Conservation (phyloP, 37 sponge, comb jelly and placozoan species). For the Chondrosia reniformis region DNA sequence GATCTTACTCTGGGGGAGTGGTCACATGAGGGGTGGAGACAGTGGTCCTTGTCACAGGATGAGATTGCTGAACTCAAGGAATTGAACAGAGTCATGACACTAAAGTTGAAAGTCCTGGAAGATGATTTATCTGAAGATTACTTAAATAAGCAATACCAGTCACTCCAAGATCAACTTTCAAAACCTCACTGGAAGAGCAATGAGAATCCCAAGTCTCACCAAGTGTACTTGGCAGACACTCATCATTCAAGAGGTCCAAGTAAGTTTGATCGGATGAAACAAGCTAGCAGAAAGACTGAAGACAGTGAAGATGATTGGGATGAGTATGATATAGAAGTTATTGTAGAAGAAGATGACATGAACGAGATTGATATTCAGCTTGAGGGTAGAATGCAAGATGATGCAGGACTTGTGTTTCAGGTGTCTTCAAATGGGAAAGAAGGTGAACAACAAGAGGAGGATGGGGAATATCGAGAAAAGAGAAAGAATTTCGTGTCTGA, state of each 20-base stretch:
- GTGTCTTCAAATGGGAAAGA: neutral
- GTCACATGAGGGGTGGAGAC: conserved; percentile 21
- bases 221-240: no score
- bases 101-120: neutral
- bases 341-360: neutral
- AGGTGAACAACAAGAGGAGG: no score
- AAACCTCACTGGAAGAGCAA: neutral
- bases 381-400: conserved; percentile 4
- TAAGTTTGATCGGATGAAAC: neutral
- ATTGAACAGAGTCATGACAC: neutral
- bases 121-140: neutral
- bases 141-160: neutral
- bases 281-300: neutral
- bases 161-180: neutral
- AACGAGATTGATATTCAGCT: neutral
- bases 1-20: neutral
- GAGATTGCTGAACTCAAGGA: neutral
- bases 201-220: neutral
- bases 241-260: no score
- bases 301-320: neutral
- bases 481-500: neutral
- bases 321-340: neutral
- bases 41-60: neutral
- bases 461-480: neutral
- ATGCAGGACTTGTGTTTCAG: neutral